phyloP scores from a whole-genome alignment of 53 echinoderm and acorn worm species.

The Apostichopus leukothele region DNA sequence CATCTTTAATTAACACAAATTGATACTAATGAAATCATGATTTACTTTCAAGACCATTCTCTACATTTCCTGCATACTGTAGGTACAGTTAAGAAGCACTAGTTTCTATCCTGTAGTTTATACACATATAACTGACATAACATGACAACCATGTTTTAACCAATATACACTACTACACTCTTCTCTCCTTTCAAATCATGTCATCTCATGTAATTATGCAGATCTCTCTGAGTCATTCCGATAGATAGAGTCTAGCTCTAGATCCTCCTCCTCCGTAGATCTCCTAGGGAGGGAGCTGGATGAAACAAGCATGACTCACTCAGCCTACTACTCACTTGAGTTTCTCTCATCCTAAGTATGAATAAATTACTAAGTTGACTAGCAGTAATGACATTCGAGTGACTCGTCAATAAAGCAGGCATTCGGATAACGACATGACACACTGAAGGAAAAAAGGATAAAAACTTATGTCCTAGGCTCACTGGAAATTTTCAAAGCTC shows the following conservation, averaged over 20 bases:
- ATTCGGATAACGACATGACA: background rate
- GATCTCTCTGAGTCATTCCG: background rate
- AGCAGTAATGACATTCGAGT: background rate
- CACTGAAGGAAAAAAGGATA: background rate
- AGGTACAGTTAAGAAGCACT: too few relatives aligned
- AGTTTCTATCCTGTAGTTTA: too few relatives aligned
- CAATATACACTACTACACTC: background rate
- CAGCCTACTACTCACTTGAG: background rate
- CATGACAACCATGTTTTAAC: too few relatives aligned
- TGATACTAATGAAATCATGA: too few relatives aligned
- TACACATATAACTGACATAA: too few relatives aligned
- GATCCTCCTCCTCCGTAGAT: background rate
- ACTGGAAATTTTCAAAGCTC: too few relatives aligned
- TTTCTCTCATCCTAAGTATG: background rate
- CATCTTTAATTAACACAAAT: too few relatives aligned
- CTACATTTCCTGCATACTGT: too few relatives aligned
- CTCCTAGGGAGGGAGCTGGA: background rate
- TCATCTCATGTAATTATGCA: background rate
- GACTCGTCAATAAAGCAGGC: background rate
- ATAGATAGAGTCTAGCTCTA: background rate
- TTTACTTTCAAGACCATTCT: too few relatives aligned
- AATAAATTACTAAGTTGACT: background rate
- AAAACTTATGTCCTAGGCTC: background rate
- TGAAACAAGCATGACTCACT: background rate
- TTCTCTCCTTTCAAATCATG: background rate